Conservation (phyloP, 2,113 vertebrate genomes). For the Blennius ocellaris region DNA sequence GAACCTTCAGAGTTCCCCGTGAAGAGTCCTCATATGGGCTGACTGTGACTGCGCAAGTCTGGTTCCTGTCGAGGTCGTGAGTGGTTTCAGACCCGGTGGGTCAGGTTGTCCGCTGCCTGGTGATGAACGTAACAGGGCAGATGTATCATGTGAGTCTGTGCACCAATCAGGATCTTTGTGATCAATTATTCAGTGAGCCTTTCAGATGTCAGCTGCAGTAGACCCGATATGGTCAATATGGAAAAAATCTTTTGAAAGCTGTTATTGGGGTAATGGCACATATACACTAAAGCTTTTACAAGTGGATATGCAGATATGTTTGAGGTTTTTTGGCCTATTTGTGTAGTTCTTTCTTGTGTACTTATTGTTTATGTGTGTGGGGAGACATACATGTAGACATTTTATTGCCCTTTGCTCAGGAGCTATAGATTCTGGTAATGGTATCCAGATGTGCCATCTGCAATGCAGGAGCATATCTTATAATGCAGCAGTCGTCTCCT, state of each 20-base stretch:
- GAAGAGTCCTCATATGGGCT: constrained; percentile 6
- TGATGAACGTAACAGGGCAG: constrained; percentile 39
- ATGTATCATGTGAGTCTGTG: constrained; percentile 54
- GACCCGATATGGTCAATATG: constrained; percentile 46
- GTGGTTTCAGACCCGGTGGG: constrained; percentile 17
- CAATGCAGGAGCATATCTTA: constrained; percentile 73
- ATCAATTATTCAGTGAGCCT: constrained; percentile 77
- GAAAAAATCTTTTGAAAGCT: constrained; percentile 22
- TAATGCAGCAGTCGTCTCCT: constrained; percentile 72
- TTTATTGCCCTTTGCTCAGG: constrained; percentile 24
- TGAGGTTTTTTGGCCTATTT: neutral
- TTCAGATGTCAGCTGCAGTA: constrained; percentile 62
- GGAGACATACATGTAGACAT: neutral
- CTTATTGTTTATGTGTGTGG: neutral
- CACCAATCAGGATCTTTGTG: constrained; percentile 59
- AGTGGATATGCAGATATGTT: neutral
- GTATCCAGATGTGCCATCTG: constrained; percentile 68
- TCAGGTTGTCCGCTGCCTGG: constrained; percentile 34
- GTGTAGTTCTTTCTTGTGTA: constrained; percentile 24
- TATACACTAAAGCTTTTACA: neutral
- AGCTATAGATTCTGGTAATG: constrained; percentile 62
- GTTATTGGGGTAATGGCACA: constrained; percentile 1
- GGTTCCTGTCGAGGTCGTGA: constrained; percentile 38
- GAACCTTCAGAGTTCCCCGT: constrained; percentile 10
- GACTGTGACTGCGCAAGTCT: constrained; percentile 5